Base-by-base conservation (phyloP, 2,888 invertebrate species). In the Ferdinandea cuprea region DNA sequence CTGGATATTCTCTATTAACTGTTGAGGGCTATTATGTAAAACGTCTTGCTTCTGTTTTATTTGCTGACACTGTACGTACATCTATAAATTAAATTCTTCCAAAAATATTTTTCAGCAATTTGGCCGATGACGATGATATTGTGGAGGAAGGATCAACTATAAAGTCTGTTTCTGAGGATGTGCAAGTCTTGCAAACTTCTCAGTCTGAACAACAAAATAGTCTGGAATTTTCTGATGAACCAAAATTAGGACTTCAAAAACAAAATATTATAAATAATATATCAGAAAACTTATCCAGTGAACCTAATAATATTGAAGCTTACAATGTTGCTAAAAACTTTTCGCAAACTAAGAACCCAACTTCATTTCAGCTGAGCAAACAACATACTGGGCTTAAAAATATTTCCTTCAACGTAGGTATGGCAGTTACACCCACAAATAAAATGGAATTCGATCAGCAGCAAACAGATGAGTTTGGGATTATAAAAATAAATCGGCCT, bases 381-480 rank as follows among this genome's bases (percentile, higher is more conserved):
- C 90, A 90, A 85, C 91, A 91, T 44, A 91, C 91, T 1, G 91
- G 91, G 65, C 89, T 91, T 85, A 91, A 91, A 85, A 91, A 91
- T 85, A 88, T 89, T 50, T 91, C 91, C 3, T 90, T 87, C 81
- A 90, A 90, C 74, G 90, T 91, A 6, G 91, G 91, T 40, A 88
- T 89, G 85, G 90, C 90, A 5, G 91, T 91, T 0, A 89, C 90
- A 86, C 91, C 91, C 1, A 89, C 88, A 76, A 88, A 85, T 63
- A 91, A 91, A 87, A 91, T 91, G 90, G 91, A 91, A 83, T 91
- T 91, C 59, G 87, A 90, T 86, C 90, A 91, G 77, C 88, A 88
- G 78, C 85, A 88, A 56, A 88, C 88, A 8, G 89, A 89, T 80
- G 89, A 89, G 73, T 91, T 91, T 73, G 91, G 91, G 2, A 87